Percentiles rank a stretch among this genome's conserved stretches.
Evolutionary conservation across 2,113 vertebrate species (phyloP).

Genomic region (Heterochromis multidens): DNA sequence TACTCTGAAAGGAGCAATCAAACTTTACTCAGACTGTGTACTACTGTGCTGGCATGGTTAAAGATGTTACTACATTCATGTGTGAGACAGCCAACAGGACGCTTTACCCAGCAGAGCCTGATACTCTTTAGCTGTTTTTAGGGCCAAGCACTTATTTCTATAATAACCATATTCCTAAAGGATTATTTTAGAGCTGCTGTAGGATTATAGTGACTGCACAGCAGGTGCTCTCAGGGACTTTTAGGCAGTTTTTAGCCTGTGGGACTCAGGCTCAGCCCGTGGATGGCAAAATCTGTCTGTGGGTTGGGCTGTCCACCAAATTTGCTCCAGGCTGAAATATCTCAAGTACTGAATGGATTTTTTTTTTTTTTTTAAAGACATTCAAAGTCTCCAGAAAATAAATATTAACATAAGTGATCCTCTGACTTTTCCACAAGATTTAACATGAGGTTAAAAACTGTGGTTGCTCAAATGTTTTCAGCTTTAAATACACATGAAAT

Average conservation of each 20-base stretch:
- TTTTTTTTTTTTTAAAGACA: accelerated
- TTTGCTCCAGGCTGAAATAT: background rate
- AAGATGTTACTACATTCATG: no score
- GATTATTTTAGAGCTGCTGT: background rate
- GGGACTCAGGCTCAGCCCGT: no score
- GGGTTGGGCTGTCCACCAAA: background rate
- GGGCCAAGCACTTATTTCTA: background rate
- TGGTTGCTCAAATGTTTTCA: background rate
- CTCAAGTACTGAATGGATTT: background rate
- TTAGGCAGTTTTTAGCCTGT: background rate
- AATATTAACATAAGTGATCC: background rate
- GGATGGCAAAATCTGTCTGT: background rate
- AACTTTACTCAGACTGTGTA: background rate
- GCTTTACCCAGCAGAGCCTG: background rate
- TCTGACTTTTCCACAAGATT: background rate
- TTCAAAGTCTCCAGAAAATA: background rate
- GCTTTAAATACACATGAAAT: background rate
- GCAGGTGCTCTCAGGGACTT: background rate
- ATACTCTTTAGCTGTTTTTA: background rate
- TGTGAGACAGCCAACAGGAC: background rate
- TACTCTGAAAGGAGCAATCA: background rate
- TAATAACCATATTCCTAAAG: background rate
- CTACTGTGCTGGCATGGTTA: background rate
- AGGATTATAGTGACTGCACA: background rate
- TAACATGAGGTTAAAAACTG: background rate